Evolutionary conservation across 2,113 vertebrate genomes (phyloP).

Genomic region (Dendrocopos noguchii): DNA sequence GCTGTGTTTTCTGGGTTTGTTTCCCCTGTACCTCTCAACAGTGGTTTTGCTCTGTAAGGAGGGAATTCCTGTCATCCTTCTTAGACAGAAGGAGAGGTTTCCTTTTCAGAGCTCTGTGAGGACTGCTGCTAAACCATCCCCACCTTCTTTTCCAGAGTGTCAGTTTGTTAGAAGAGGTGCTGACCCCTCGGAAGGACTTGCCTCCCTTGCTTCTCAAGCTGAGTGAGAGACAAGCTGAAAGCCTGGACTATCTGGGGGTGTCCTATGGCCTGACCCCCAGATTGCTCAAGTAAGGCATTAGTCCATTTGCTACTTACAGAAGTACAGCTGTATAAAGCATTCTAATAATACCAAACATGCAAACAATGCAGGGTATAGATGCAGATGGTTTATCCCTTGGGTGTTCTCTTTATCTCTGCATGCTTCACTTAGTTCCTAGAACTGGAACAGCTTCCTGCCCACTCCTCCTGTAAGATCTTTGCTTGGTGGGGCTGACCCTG

Average conservation of each 20-base stretch:
- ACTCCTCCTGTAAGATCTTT: neutral
- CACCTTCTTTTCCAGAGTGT: conserved; percentile 79
- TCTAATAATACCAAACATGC: neutral
- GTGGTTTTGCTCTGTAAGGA: neutral
- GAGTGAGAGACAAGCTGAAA: conserved; percentile 90
- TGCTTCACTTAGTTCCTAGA: neutral
- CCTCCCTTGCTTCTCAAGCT: conserved; percentile 94
- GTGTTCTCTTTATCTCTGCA: neutral
- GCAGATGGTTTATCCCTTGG: neutral
- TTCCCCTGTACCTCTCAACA: neutral
- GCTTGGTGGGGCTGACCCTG: neutral
- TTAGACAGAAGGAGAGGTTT: neutral
- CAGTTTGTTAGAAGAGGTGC: conserved; percentile 91
- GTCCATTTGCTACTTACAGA: neutral
- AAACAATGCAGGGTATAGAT: neutral
- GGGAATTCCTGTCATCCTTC: neutral
- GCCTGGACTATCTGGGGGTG: conserved; percentile 92
- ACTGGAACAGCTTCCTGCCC: neutral
- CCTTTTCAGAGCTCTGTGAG: neutral
- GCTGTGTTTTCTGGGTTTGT: neutral
- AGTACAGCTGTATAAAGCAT: neutral
- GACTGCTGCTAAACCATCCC: neutral
- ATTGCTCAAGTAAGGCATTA: conserved; percentile 87
- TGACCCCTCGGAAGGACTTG: conserved; percentile 90
- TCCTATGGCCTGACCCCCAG: conserved; percentile 93